Conservation (phyloP, 2,888 invertebrate genomes). For the Drosophila paucipuncta region DNA sequence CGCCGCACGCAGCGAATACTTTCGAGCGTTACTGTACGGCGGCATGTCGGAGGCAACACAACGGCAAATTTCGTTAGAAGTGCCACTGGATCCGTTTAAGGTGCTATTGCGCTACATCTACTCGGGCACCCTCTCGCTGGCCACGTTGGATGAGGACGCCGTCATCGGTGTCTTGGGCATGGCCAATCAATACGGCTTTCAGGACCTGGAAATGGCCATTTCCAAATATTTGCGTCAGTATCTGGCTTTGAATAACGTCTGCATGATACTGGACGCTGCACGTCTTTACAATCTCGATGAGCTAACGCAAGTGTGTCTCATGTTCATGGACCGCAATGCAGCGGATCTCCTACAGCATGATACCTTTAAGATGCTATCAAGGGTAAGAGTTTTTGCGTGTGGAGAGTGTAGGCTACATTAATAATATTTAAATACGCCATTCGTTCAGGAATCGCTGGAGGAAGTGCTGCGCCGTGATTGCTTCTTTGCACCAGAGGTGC, state of each 20-base stretch:
- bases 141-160: constrained; percentile 89
- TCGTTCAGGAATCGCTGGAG: constrained; percentile 88
- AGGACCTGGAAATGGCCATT: constrained; percentile 95
- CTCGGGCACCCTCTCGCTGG: constrained; percentile 91
- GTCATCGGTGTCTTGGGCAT: constrained; percentile 92
- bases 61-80: constrained; percentile 93
- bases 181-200: constrained; percentile 98
- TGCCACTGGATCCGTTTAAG: constrained; percentile 93
- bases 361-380: constrained; percentile 93
- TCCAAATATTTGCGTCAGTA: constrained; percentile 96
- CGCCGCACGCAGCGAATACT: constrained; percentile 98
- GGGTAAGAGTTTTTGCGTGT: constrained; percentile 84
- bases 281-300: constrained; percentile 89
- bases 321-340: constrained; percentile 96
- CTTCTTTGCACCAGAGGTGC: constrained; percentile 97
- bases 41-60: constrained; percentile 91
- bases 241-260: constrained; percentile 95
- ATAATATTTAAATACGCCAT: not conserved
- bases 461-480: constrained; percentile 96
- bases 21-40: constrained; percentile 93
- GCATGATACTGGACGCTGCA: constrained; percentile 97
- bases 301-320: constrained; percentile 92
- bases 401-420: not conserved
- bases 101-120: constrained; percentile 97
- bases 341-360: constrained; percentile 93